Evolutionary conservation across 92 coral and sea anemone genomes (phyloP).

Genomic region (Actinostola sp.): DNA sequence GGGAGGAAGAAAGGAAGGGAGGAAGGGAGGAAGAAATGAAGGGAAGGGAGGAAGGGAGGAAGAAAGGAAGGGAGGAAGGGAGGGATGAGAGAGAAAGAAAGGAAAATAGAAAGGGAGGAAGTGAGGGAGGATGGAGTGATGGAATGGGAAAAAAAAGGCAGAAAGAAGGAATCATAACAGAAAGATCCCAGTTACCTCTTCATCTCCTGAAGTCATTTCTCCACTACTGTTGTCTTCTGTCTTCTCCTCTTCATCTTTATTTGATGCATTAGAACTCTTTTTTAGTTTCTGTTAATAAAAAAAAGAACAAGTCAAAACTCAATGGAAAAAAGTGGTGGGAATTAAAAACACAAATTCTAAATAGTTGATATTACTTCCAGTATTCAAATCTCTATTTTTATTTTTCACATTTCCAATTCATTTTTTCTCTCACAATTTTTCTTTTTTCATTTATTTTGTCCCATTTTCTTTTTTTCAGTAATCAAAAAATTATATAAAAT

Average conservation of each 20-base stretch:
- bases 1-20: no score
- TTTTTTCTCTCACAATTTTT: no score
- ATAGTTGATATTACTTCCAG: not conserved
- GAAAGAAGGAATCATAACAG: not conserved
- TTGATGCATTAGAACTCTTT: not conserved
- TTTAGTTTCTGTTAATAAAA: constrained; percentile 19
- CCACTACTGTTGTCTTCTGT: constrained; percentile 32
- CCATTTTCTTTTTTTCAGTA: not conserved
- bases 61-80: no score
- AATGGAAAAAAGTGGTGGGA: not conserved
- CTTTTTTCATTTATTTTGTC: not conserved
- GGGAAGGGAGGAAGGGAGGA: no score
- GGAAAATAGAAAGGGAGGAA: no score
- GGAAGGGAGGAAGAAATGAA: no score
- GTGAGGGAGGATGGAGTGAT: no score
- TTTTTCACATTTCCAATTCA: not conserved
- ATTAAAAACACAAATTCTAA: no score
- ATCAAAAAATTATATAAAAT: not conserved
- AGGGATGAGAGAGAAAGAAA: no score
- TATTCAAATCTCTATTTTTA: not conserved
- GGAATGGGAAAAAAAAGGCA: not conserved
- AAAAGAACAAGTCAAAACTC: not conserved
- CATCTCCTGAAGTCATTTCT: constrained; percentile 29
- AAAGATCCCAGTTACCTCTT: constrained; percentile 15
- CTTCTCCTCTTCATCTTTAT: constrained; percentile 51